Base-by-base conservation (phyloP, 2,888 invertebrate genomes). In the Thymelicus sylvestris region DNA sequence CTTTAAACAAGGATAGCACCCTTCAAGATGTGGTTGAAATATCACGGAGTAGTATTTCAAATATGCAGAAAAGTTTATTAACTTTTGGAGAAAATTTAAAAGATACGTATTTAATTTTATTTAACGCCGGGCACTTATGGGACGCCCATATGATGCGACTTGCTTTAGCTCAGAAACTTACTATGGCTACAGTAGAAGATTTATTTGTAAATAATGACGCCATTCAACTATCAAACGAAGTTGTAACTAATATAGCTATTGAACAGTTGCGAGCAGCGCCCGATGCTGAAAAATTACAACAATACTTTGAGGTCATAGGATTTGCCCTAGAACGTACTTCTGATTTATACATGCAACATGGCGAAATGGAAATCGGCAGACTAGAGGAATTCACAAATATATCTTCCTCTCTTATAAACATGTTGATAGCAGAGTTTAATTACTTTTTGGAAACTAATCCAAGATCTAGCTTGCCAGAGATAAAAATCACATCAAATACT, bases 131-230 rank as follows among this genome's bases (percentile, higher is more conserved):
- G 31, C 88, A 89, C 79, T 81, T 92, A 19, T 91, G 88, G 86
- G 89, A 91, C 74, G 80, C 84, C 71, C 92, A 92, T 76, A 87
- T 90, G 74, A 68, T 87, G 66, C 88, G 92, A 13, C 80, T 85
- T 38, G 88, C 85, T 68, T 81, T 87, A 15, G 88, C 85, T 31
- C 90, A 89, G 76, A 90, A 87, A 72, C 76, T 92, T 41, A 89
- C 88, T 5, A 83, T 89, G 64, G 83, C 88, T n/a, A 85, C 87
- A 47, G 87, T 92, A 6, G 93, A 92, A 81, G 91, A 92, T 76
- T 78, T 91, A 41, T 77, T 89, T 13, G 88, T 87, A 38, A 86
- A 67, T 73, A 79, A 92, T 73, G 93, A 93, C 78, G 71, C 80
- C 5, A 71, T 80, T 7, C 85, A 92, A 76, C 80, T 88, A 52